Evolutionary conservation across 2,888 invertebrate genomes (phyloP).

Genomic region (Caenorhabditis wallacei): DNA sequence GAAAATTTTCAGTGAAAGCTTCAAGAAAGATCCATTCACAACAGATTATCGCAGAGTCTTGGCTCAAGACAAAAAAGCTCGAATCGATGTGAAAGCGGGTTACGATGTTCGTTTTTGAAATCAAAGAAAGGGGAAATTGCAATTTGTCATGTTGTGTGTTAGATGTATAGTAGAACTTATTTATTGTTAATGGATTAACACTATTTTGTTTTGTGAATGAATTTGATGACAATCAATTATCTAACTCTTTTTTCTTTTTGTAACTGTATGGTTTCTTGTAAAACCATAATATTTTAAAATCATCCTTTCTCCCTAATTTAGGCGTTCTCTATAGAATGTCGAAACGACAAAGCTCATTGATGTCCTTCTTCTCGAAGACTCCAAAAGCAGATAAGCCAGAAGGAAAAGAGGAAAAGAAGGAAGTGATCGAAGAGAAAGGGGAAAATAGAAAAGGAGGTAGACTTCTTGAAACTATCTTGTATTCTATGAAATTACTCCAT

Average conservation of each 20-base stretch:
- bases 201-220: conserved; percentile 1
- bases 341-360: conserved; percentile 60
- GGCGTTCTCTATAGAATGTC: conserved; percentile 31
- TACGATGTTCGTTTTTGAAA: conserved; percentile 36
- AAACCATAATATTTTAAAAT: conserved; percentile 17
- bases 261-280: conserved; percentile 12
- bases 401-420: not conserved
- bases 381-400: conserved; percentile 54
- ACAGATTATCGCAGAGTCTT: conserved; percentile 37
- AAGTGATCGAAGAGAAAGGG: not conserved
- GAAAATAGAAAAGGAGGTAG: conserved; percentile 3
- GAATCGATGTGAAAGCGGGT: conserved; percentile 49
- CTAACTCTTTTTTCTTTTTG: not conserved
- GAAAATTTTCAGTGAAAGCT: not conserved
- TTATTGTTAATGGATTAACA: conserved; percentile 1
- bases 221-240: not conserved
- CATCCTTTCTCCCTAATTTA: not conserved
- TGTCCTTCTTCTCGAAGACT: conserved; percentile 60
- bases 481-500: not conserved
- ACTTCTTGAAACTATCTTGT: too few species aligned
- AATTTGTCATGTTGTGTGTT: not conserved
- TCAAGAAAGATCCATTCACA: conserved; percentile 38
- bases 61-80: conserved; percentile 34
- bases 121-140: not conserved
- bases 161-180: conserved; percentile 8